phyloP scores from a whole-genome alignment of 2,888 invertebrate genomes.

The Ochropleura leucogaster region DNA sequence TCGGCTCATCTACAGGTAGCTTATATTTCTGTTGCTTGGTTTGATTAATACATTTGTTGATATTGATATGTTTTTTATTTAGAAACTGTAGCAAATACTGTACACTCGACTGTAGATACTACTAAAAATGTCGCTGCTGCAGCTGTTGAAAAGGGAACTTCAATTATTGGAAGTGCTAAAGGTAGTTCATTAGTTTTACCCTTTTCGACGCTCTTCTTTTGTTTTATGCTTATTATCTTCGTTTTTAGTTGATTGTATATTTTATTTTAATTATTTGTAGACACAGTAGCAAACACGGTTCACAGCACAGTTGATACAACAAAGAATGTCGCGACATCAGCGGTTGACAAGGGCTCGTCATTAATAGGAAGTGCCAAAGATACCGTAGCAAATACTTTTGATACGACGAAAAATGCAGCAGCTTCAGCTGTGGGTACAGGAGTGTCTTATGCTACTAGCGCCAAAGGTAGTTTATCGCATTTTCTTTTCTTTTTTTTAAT shows the following conservation, averaged over 20 bases:
- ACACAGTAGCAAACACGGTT: slow-evolving; percentile 71
- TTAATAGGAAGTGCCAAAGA: slow-evolving; percentile 70
- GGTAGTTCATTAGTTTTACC: slow-evolving; percentile 55
- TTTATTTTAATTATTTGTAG: slow-evolving; percentile 62
- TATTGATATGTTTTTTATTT: slow-evolving; percentile 50
- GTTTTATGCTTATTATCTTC: not conserved
- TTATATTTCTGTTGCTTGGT: slow-evolving; percentile 14
- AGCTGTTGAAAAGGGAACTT: slow-evolving; percentile 75
- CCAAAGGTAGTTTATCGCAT: slow-evolving; percentile 71
- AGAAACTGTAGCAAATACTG: slow-evolving; percentile 75
- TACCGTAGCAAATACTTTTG: slow-evolving; percentile 71
- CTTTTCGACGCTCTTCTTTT: not conserved
- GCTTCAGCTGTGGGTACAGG: slow-evolving; percentile 74
- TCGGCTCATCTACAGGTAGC: slow-evolving; percentile 65
- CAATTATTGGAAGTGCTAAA: slow-evolving; percentile 74
- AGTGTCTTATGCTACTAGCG: slow-evolving; percentile 72
- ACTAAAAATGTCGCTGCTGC: slow-evolving; percentile 75
- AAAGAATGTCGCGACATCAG: slow-evolving; percentile 72
- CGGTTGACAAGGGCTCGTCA: slow-evolving; percentile 71
- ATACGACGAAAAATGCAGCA: slow-evolving; percentile 64
- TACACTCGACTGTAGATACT: slow-evolving; percentile 74
- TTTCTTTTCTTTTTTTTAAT: slow-evolving; percentile 2
- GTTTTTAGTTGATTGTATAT: not conserved
- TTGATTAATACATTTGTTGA: slow-evolving; percentile 17
- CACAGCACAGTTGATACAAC: slow-evolving; percentile 75